Conservation (phyloP, 1,140 invertebrate genomes). For the Diorhabda sublineata region DNA sequence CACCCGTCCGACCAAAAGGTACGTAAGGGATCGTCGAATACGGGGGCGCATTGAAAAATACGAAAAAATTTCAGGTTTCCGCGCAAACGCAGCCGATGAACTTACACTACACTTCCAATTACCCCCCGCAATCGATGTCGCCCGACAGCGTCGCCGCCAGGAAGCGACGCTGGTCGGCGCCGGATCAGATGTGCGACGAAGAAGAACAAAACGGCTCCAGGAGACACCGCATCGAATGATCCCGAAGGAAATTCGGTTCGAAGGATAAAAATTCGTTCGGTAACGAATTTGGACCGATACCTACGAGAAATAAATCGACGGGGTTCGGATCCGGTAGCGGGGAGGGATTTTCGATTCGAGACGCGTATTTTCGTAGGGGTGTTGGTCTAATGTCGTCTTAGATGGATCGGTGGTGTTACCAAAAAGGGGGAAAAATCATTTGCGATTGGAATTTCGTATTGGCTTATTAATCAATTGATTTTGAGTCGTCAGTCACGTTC, state of each 20-base stretch:
- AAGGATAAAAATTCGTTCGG: slow-evolving; percentile 17
- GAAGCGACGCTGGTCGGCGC: slow-evolving; percentile 62
- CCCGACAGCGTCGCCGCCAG: slow-evolving; percentile 46
- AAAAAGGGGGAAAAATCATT: background rate
- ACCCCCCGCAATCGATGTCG: slow-evolving; percentile 44
- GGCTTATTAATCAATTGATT: background rate
- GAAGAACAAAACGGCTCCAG: slow-evolving; percentile 41
- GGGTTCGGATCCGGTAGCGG: too few species aligned
- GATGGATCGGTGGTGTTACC: background rate
- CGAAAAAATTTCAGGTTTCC: background rate
- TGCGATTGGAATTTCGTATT: background rate
- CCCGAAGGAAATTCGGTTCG: slow-evolving; percentile 7
- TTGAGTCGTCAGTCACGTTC: background rate
- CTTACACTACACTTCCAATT: slow-evolving; percentile 20
- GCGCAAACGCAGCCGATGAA: slow-evolving; percentile 27
- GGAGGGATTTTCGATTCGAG: too few species aligned
- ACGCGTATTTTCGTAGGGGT: slow-evolving; percentile 10
- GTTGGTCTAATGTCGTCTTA: slow-evolving; percentile 19
- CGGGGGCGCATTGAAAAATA: too few species aligned
- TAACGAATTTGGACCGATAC: background rate
- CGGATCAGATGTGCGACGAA: slow-evolving; percentile 56
- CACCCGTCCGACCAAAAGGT: slow-evolving; percentile 8
- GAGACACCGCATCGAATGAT: slow-evolving; percentile 31
- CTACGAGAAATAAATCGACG: too few species aligned
- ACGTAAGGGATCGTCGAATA: too few species aligned